phyloP scores from a whole-genome alignment of 2,113 vertebrate species.

The Phaetusa simplex region DNA sequence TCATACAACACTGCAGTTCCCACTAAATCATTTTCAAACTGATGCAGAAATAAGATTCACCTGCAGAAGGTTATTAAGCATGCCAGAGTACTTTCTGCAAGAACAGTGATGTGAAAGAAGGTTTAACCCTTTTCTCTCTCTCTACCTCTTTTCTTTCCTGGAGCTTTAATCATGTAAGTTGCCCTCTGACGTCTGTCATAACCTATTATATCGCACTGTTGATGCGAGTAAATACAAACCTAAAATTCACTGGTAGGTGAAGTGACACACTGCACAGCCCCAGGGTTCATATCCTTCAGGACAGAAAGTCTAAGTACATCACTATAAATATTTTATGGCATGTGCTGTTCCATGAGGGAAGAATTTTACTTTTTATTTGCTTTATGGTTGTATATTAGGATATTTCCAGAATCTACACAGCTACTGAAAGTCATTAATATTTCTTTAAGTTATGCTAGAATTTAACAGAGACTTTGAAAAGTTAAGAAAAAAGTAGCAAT shows the following conservation, averaged over 20 bases:
- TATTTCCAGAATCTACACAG: background rate
- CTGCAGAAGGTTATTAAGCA: background rate
- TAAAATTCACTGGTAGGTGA: conserved; percentile 28
- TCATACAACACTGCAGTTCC: background rate
- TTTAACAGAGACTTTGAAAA: background rate
- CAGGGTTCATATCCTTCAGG: background rate
- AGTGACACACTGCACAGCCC: background rate
- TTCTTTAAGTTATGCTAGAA: background rate
- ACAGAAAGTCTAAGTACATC: background rate
- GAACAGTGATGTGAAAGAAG: background rate
- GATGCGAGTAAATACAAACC: background rate
- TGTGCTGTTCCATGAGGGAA: background rate
- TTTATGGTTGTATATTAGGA: background rate
- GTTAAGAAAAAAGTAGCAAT: background rate
- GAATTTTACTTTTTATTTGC: background rate
- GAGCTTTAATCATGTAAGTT: background rate
- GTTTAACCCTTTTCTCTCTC: background rate
- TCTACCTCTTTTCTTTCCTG: background rate
- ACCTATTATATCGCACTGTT: background rate
- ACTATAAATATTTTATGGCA: conserved; percentile 18
- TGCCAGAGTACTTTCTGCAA: background rate
- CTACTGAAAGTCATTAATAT: background rate
- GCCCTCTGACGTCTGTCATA: conserved; percentile 25
- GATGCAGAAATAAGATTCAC: background rate
- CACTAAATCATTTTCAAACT: background rate